A percentile compares a stretch with the other conserved stretches of the same genome.
Conservation (phyloP, 1,140 invertebrate species). For the Drosophila sp. region DNA sequence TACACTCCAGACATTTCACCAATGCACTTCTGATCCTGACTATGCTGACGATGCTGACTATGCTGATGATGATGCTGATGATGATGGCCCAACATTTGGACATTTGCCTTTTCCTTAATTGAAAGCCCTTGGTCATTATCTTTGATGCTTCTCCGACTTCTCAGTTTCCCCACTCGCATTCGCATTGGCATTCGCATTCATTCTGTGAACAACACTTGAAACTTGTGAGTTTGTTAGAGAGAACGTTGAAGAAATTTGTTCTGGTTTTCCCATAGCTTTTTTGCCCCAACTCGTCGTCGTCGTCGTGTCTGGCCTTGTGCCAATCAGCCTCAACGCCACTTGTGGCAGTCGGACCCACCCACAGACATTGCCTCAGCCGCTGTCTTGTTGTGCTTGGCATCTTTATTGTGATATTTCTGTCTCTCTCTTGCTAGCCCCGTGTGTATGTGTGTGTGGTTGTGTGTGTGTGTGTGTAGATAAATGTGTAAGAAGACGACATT, state of each 20-base stretch:
- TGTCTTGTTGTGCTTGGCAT: slow-evolving; percentile 27
- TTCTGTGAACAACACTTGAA: slow-evolving; percentile 56
- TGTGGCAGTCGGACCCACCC: slow-evolving; percentile 57
- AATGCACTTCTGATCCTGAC: slow-evolving; percentile 1
- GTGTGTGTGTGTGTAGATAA: slow-evolving; percentile 15
- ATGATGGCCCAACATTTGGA: slow-evolving; percentile 20
- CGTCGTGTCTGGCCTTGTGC: slow-evolving; percentile 67
- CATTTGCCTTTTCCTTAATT: slow-evolving; percentile 59
- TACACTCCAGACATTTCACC: background rate
- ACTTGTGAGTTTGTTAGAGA: slow-evolving; percentile 60
- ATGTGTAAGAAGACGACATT: slow-evolving; percentile 25
- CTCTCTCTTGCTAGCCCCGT: slow-evolving; percentile 15
- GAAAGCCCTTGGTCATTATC: slow-evolving; percentile 71
- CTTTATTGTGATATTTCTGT: slow-evolving; percentile 40
- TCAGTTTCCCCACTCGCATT: slow-evolving; percentile 15
- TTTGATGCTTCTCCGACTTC: slow-evolving; percentile 22
- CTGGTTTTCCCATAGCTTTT: slow-evolving; percentile 18
- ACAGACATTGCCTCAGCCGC: background rate
- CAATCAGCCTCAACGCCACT: slow-evolving; percentile 75
- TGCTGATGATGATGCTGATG: background rate
- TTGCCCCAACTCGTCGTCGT: slow-evolving; percentile 8
- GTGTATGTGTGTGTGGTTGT: slow-evolving; percentile 14
- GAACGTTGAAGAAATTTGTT: slow-evolving; percentile 29
- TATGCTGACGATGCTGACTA: background rate
- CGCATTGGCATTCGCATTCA: slow-evolving; percentile 43